Conservation (phyloP, 2,888 invertebrate species). For the Idaea dimidiata region DNA sequence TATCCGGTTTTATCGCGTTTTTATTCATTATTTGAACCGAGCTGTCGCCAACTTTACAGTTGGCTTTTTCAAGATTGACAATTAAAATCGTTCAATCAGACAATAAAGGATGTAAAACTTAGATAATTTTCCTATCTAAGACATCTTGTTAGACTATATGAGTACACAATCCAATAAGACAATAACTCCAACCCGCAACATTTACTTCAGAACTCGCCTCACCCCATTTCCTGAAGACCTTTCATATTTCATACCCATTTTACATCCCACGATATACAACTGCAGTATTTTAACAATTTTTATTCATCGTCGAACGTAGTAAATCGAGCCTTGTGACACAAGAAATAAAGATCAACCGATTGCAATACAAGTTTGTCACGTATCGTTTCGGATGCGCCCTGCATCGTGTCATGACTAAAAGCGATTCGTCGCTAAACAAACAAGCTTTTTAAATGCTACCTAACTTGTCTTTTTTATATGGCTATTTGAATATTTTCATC, state of each 20-base stretch:
- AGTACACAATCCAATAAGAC: conserved; percentile 20
- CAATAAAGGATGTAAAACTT: background rate
- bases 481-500: conserved; percentile 80
- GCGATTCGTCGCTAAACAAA: conserved; percentile 78
- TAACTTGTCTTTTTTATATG: conserved; percentile 81
- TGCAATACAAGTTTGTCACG: conserved; percentile 41
- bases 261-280: conserved; percentile 40
- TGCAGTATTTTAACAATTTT: conserved; percentile 30
- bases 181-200: conserved; percentile 19
- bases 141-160: background rate
- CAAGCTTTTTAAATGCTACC: conserved; percentile 81
- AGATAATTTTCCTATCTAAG: background rate
- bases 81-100: background rate
- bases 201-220: conserved; percentile 33
- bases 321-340: conserved; percentile 34
- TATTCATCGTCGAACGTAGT: conserved; percentile 22
- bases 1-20: no score
- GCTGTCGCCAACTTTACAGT: no score
- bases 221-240: conserved; percentile 45
- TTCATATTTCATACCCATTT: conserved; percentile 47
- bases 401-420: conserved; percentile 73
- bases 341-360: conserved; percentile 29
- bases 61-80: no score
- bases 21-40: no score
- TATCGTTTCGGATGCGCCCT: conserved; percentile 56